phyloP scores from a whole-genome alignment of 2,113 vertebrate genomes.

The Natator depressus region DNA sequence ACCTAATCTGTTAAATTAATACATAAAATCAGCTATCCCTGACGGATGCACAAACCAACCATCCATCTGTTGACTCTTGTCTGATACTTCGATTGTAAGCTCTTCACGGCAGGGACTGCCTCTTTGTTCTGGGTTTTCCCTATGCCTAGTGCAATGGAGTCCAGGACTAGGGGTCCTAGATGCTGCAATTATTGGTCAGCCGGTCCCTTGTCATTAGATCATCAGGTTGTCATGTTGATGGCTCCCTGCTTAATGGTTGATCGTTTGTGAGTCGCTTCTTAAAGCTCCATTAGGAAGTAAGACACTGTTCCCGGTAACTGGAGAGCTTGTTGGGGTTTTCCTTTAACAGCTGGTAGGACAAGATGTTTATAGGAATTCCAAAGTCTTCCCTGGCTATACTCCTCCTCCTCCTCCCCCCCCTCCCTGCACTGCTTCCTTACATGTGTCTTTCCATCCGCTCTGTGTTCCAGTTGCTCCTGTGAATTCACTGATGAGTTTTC shows the following conservation, averaged over 20 bases:
- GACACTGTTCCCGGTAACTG: background rate
- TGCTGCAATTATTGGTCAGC: accelerated
- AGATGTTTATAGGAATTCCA: background rate
- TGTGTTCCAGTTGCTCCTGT: accelerated
- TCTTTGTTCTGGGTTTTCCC: background rate
- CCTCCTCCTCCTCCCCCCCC: background rate
- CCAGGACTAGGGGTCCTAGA: background rate
- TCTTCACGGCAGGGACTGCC: background rate
- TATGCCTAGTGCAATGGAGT: background rate
- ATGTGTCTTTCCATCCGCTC: background rate
- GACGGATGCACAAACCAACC: accelerated
- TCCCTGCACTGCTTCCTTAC: background rate
- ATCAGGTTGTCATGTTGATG: accelerated
- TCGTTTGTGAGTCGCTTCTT: too few relatives aligned
- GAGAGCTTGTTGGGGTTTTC: background rate
- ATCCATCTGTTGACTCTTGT: background rate
- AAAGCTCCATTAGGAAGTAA: accelerated
- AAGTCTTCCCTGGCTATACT: background rate
- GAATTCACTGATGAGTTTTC: background rate
- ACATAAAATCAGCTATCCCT: background rate
- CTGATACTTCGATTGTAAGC: background rate
- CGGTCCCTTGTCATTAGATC: accelerated
- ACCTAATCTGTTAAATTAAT: background rate
- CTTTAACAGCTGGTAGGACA: accelerated
- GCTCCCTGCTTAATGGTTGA: background rate